These are phyloP conservation scores for Anoplius nigerrimus DNA, from an alignment of 2,888 invertebrate species.

Conservation along the genomic window DNA sequence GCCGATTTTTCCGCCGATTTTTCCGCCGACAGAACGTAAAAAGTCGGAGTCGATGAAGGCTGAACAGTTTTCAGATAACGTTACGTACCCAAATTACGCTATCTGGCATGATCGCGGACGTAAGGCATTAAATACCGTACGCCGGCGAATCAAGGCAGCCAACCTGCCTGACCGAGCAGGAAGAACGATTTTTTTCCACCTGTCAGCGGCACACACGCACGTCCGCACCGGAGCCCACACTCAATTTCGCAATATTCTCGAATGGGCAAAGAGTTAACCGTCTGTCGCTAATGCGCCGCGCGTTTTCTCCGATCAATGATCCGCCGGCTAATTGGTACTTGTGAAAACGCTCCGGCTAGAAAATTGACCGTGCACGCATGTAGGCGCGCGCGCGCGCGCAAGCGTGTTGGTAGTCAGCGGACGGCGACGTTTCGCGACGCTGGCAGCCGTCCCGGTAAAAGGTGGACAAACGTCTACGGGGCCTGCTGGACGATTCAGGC, in stretches of 20 bases:
- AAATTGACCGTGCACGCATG: slow-evolving; percentile 33
- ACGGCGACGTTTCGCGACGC: too few species aligned
- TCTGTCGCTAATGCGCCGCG: slow-evolving; percentile 58
- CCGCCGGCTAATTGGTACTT: slow-evolving; percentile 63
- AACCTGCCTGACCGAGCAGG: too few species aligned
- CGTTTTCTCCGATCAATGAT: slow-evolving; percentile 63
- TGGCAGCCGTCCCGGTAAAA: slow-evolving; percentile 24
- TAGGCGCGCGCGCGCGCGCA: slow-evolving; percentile 14
- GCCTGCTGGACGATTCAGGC: slow-evolving; percentile 2
- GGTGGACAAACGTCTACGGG: slow-evolving; percentile 4
- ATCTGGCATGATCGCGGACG: too few species aligned
- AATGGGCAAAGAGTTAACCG: slow-evolving; percentile 57
- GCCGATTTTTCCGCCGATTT: too few species aligned
- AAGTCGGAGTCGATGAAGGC: too few species aligned
- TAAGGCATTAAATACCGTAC: too few species aligned
- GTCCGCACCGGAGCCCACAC: neutral
- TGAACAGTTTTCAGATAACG: too few species aligned
- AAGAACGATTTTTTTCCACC: too few species aligned
- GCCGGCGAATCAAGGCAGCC: too few species aligned
- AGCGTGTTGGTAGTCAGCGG: neutral
- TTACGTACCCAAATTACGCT: too few species aligned
- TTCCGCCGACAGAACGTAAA: too few species aligned
- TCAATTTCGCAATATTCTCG: slow-evolving; percentile 40
- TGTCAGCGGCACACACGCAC: too few species aligned
- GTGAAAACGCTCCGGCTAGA: slow-evolving; percentile 57